These are phyloP conservation scores for Magallana nippona DNA, from an alignment of 2,888 invertebrate species.

Conservation along the genomic window DNA sequence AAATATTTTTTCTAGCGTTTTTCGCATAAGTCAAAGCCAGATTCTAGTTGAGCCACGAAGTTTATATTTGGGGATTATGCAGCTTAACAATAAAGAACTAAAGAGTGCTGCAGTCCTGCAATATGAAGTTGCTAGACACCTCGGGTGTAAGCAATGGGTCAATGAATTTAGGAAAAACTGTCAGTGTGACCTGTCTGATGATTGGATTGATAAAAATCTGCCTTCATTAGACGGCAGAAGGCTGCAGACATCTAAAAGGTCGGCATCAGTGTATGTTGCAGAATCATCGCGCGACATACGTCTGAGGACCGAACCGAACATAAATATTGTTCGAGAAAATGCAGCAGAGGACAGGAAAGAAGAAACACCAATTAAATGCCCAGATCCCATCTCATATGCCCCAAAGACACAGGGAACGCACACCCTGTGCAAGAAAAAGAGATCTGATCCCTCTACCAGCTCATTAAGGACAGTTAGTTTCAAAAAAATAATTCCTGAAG, in stretches of 20 bases:
- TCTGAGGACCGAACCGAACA: background rate
- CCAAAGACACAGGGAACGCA: too few species aligned
- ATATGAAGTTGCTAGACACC: constrained; percentile 1
- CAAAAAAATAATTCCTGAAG: too few species aligned
- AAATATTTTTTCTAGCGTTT: background rate
- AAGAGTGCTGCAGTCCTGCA: background rate
- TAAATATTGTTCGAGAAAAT: constrained; percentile 5
- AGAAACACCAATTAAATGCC: too few species aligned
- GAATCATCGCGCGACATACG: constrained; percentile 18
- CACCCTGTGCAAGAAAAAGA: too few species aligned
- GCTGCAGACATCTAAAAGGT: background rate
- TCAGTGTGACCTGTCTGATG: background rate
- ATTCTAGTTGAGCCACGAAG: constrained; percentile 3
- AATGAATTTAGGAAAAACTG: background rate
- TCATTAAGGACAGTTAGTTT: too few species aligned
- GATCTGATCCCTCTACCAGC: too few species aligned
- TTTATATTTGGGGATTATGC: constrained; percentile 2
- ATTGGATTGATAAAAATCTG: background rate
- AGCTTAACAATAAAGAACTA: background rate
- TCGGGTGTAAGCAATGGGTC: background rate
- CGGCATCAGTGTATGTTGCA: background rate
- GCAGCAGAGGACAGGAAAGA: background rate
- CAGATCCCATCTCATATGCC: too few species aligned
- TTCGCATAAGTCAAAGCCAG: background rate
- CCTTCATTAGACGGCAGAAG: background rate